A percentile compares a stretch with the other conserved stretches of the same genome.
Conservation (phyloP, 2,888 invertebrate species). For the Gisinianus flammeolus region DNA sequence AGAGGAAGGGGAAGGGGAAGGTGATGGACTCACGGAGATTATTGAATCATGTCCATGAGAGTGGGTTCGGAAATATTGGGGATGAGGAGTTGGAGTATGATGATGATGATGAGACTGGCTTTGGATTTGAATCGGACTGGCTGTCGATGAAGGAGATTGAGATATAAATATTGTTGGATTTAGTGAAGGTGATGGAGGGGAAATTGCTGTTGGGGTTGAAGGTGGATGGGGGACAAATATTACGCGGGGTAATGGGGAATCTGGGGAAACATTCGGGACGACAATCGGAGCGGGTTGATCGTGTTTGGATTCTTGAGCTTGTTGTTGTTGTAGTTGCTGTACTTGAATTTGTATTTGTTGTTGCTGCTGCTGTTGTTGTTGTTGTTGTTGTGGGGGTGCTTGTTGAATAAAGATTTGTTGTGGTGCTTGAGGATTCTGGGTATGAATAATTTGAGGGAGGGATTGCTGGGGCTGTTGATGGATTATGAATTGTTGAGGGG, state of each 20-base stretch:
- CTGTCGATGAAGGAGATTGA: background rate
- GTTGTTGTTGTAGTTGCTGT: background rate
- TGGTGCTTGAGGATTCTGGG: no score
- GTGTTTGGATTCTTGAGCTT: background rate
- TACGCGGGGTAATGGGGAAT: slow-evolving; percentile 19
- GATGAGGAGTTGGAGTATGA: no score
- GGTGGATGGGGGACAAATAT: slow-evolving; percentile 24
- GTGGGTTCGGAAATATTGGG: no score
- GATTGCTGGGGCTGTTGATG: slow-evolving; percentile 8
- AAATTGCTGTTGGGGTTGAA: background rate
- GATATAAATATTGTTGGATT: no score
- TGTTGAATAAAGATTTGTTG: slow-evolving; percentile 15
- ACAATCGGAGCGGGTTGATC: slow-evolving; percentile 15
- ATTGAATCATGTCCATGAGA: no score
- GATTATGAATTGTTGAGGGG: slow-evolving; percentile 8
- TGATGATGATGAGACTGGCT: no score
- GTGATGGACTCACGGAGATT: background rate
- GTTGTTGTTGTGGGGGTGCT: background rate
- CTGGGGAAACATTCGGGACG: background rate
- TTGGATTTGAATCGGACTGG: background rate
- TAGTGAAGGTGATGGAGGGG: background rate
- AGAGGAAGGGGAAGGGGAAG: background rate
- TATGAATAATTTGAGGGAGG: slow-evolving; percentile 13
- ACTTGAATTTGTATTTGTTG: background rate
- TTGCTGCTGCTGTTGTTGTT: slow-evolving; percentile 18